These are phyloP conservation scores for Notolabrus celidotus DNA, from an alignment of 2,797 vertebrate genomes.

Conservation along the genomic window DNA sequence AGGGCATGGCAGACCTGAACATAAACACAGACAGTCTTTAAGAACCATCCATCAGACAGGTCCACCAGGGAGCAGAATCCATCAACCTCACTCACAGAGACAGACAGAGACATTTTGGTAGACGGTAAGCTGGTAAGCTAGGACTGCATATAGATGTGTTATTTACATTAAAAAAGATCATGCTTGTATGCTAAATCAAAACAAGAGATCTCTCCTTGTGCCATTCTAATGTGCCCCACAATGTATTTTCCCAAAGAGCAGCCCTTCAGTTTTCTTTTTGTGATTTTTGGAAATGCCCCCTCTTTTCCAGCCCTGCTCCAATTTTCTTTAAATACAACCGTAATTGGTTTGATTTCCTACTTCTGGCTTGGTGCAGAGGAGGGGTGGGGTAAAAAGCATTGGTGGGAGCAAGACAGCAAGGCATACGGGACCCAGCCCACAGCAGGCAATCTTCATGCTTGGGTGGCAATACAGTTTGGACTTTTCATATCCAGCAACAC, in stretches of 20 bases:
- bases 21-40: slow-evolving; percentile 52
- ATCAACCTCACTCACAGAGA: slow-evolving; percentile 56
- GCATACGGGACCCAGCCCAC: slow-evolving; percentile 65
- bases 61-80: slow-evolving; percentile 40
- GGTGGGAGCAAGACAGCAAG: slow-evolving; percentile 54
- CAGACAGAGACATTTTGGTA: slow-evolving; percentile 17
- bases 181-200: slow-evolving; percentile 18
- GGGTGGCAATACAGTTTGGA: slow-evolving; percentile 75
- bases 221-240: slow-evolving; percentile 23
- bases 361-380: slow-evolving; percentile 73
- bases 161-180: slow-evolving; percentile 25
- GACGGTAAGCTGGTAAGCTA: background rate
- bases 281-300: slow-evolving; percentile 80
- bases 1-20: slow-evolving; percentile 60
- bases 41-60: slow-evolving; percentile 61
- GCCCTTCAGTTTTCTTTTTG: slow-evolving; percentile 77
- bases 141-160: slow-evolving; percentile 10
- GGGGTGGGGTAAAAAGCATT: slow-evolving; percentile 23
- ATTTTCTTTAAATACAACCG: slow-evolving; percentile 86
- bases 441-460: slow-evolving; percentile 66
- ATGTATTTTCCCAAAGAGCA: slow-evolving; percentile 56
- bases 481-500: slow-evolving; percentile 40
- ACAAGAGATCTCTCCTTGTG: slow-evolving; percentile 31
- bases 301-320: slow-evolving; percentile 83
- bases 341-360: slow-evolving; percentile 87